phyloP scores from a whole-genome alignment of 1,140 invertebrate species.

The Drosophila aff. region DNA sequence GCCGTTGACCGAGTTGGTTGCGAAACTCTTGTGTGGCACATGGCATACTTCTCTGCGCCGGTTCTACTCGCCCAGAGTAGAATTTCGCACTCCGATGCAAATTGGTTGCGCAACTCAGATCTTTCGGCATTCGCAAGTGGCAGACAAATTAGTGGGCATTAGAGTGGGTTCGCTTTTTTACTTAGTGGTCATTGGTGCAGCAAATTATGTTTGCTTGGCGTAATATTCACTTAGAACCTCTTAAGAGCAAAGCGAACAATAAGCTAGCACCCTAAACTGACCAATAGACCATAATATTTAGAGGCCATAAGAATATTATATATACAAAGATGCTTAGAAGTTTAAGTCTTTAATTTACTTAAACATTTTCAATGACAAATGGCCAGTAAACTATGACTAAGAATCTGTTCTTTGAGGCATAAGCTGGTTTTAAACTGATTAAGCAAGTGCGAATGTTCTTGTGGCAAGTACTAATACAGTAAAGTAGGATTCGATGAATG shows the following conservation, averaged over 20 bases:
- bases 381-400: neutral
- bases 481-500: no score
- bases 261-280: neutral
- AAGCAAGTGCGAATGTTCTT: neutral
- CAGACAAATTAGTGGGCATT: slow-evolving; percentile 32
- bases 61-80: slow-evolving; percentile 28
- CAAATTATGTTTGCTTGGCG: slow-evolving; percentile 16
- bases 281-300: slow-evolving; percentile 13
- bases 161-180: slow-evolving; percentile 18
- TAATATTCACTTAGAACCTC: slow-evolving; percentile 15
- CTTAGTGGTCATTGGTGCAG: slow-evolving; percentile 14
- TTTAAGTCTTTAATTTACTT: neutral
- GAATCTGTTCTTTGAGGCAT: neutral
- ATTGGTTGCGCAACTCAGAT: slow-evolving; percentile 55
- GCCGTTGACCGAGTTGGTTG: slow-evolving; percentile 39
- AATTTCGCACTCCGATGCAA: slow-evolving; percentile 59
- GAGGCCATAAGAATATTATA: neutral
- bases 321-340: neutral
- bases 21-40: slow-evolving; percentile 47
- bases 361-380: slow-evolving; percentile 8
- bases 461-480: neutral
- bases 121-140: slow-evolving; percentile 27
- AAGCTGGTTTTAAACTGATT: neutral
- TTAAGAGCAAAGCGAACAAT: neutral
- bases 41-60: slow-evolving; percentile 35